A percentile compares a stretch with the other conserved stretches of the same genome.
These are phyloP conservation scores for Epistrophella euchroma DNA, from an alignment of 2,888 invertebrate species.

Conservation along the genomic window DNA sequence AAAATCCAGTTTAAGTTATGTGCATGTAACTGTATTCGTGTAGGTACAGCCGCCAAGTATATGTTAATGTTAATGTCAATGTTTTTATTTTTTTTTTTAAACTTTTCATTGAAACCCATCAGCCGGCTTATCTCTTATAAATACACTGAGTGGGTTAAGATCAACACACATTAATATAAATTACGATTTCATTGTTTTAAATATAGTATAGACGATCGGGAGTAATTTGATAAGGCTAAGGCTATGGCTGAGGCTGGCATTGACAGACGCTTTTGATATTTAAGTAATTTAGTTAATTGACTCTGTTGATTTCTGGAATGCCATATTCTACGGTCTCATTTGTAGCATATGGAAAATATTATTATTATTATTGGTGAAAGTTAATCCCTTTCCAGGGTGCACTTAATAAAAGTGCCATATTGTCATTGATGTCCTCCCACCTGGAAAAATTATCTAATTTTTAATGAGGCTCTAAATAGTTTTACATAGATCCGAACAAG, in stretches of 20 bases:
- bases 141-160: slow-evolving; percentile 30
- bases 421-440: too few species aligned
- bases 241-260: background rate
- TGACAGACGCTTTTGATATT: slow-evolving; percentile 19
- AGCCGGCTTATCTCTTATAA: slow-evolving; percentile 34
- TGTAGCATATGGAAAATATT: too few species aligned
- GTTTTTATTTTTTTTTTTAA: slow-evolving; percentile 8
- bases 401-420: too few species aligned
- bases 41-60: slow-evolving; percentile 21
- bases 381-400: too few species aligned
- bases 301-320: slow-evolving; percentile 19
- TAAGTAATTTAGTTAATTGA: slow-evolving; percentile 32
- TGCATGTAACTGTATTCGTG: slow-evolving; percentile 26
- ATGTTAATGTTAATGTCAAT: slow-evolving; percentile 31
- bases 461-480: too few species aligned
- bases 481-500: too few species aligned
- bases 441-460: too few species aligned
- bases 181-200: slow-evolving; percentile 35
- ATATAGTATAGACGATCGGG: slow-evolving; percentile 15
- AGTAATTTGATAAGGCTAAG: slow-evolving; percentile 44
- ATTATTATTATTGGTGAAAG: too few species aligned
- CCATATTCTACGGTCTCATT: background rate
- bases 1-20: slow-evolving; percentile 46
- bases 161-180: slow-evolving; percentile 45
- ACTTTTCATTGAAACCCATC: slow-evolving; percentile 24